Percentiles rank a stretch among this genome's conserved stretches.
Evolutionary conservation across 1,140 invertebrate genomes (phyloP).

Genomic region (Acromyrmex echinatior): DNA sequence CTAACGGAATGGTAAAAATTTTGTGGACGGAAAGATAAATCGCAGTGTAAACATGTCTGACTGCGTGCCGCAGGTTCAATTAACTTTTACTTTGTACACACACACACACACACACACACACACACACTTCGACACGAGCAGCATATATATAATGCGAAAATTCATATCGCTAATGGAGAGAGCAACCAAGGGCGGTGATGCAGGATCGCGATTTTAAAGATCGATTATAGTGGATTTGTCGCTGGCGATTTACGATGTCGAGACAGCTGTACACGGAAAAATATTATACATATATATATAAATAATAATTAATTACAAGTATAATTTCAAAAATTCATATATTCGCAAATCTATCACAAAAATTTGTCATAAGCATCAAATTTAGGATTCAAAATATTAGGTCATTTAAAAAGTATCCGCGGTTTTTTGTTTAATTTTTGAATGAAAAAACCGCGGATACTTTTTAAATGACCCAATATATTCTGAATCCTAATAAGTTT

Average conservation of each 20-base stretch:
- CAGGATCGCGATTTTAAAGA: conserved; percentile 29
- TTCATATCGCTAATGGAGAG: conserved; percentile 38
- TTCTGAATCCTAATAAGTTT: too few species aligned
- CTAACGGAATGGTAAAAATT: conserved; percentile 24
- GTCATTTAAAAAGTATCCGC: too few species aligned
- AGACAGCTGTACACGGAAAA: neutral
- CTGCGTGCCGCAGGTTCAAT: conserved; percentile 20
- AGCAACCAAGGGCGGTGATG: conserved; percentile 4
- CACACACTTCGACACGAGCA: neutral
- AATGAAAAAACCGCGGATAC: too few species aligned
- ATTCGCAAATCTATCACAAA: too few species aligned
- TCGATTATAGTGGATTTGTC: neutral
- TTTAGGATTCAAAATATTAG: too few species aligned
- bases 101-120: conserved; percentile 11
- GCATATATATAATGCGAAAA: conserved; percentile 2
- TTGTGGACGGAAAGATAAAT: neutral
- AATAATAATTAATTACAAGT: too few species aligned
- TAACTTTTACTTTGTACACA: conserved; percentile 25
- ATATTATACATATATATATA: too few species aligned
- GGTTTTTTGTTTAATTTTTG: too few species aligned
- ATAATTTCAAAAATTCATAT: too few species aligned
- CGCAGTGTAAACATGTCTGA: conserved; percentile 3
- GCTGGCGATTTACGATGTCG: neutral
- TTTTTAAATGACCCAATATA: too few species aligned
- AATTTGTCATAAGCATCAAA: too few species aligned